Evolutionary conservation across 2,113 vertebrate genomes (phyloP), one percentile per base, ranked within the genome.

Genomic region (Castor canadensis): DNA sequence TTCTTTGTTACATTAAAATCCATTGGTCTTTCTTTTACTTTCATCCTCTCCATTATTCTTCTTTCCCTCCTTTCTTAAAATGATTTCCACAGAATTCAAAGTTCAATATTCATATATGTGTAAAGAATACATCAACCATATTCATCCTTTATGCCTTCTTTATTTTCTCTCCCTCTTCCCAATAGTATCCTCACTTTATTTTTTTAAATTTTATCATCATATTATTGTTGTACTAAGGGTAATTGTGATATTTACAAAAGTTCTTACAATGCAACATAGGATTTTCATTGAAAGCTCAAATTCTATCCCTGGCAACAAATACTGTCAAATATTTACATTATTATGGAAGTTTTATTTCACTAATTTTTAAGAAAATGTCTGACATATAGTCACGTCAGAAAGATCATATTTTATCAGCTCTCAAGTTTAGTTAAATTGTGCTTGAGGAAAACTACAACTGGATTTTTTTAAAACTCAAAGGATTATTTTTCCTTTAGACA

Each of bases 291-390:
- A n/a, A n/a, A n/a, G n/a, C n/a, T n/a, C n/a, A n/a, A n/a, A n/a
- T n/a, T n/a, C n/a, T n/a, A n/a, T n/a, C n/a, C n/a, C n/a, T 77
- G 82, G 22, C 40, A 88, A 84, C n/a, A 67, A 90, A 73, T 40
- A 76, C 49, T 91, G 64, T 82, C 62, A 93, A 45, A 56, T 87
- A 15, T 93, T 87, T 93, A 86, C 43, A 24, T 92, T 92, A 52
- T 76, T 17, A 28, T 30, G 40, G 66, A 16, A 87, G 16, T 56
- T 8, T 60, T 58, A 30, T 5, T 91, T 87, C 38, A 83, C 71
- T 93, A 45, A 79, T 89, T 92, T 73, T 80, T 32, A 69, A 72
- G 66, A 76, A 87, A 67, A 87, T 67, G 40, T 71, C 71, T 92
- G 8, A 35, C 62, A 71, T 2, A 9, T 9, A 54, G 6, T 0